Conservation (phyloP, 2,113 vertebrate genomes). For the Haemorhous mexicanus region DNA sequence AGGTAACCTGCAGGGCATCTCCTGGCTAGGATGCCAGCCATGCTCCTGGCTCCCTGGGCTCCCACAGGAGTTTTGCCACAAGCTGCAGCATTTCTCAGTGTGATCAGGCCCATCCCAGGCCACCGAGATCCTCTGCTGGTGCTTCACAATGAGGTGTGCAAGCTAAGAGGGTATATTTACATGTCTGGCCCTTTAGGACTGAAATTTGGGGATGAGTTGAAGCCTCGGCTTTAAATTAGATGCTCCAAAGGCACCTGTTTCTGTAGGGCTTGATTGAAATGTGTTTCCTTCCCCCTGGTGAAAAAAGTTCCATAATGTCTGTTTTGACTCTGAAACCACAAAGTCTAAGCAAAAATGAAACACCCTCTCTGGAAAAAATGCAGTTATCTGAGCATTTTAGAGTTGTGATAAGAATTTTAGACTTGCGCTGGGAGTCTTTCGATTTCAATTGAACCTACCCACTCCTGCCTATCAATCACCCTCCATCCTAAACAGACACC, state of each 20-base stretch:
- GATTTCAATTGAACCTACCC: neutral
- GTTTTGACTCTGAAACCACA: neutral
- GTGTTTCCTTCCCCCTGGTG: neutral
- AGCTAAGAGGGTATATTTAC: neutral
- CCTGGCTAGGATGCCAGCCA: neutral
- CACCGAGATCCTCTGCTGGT: neutral
- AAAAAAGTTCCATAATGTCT: neutral
- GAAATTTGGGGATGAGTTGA: neutral
- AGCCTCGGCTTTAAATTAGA: neutral
- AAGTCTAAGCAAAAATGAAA: neutral
- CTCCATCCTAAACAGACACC: neutral
- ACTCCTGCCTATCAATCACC: fast-evolving
- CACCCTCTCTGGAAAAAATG: neutral
- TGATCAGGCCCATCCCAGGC: fast-evolving
- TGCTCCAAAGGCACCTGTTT: neutral
- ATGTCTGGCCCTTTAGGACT: neutral
- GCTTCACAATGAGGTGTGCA: neutral
- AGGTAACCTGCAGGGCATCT: neutral
- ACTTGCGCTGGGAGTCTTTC: neutral
- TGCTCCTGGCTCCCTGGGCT: neutral
- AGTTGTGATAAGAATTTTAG: neutral
- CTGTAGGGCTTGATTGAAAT: neutral
- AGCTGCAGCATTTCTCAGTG: neutral
- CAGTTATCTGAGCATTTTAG: neutral
- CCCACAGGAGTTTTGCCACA: neutral